phyloP scores from a whole-genome alignment of 2,113 vertebrate genomes.

The Lophura nycthemera region DNA sequence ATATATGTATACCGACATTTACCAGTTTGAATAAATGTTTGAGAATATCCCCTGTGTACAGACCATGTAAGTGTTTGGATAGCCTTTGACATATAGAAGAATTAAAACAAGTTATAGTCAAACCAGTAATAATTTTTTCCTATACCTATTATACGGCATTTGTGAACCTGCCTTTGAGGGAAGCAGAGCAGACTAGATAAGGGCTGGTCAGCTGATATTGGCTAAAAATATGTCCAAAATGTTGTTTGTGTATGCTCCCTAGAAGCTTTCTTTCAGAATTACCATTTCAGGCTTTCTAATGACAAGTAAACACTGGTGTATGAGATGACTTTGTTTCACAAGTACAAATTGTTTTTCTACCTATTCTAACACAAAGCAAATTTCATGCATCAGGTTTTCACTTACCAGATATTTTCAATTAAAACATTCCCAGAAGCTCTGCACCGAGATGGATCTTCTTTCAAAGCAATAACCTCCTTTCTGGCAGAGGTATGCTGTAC shows the following conservation, averaged over 20 bases:
- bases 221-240: neutral
- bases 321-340: neutral
- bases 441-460: neutral
- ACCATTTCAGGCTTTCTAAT: neutral
- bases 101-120: neutral
- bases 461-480: neutral
- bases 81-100: neutral
- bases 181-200: neutral
- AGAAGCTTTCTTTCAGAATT: neutral
- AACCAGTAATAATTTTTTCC: neutral
- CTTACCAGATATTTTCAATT: neutral
- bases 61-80: neutral
- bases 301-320: neutral
- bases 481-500: neutral
- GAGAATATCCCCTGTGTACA: neutral
- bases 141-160: rapidly evolving
- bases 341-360: neutral
- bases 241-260: rapidly evolving
- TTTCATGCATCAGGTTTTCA: neutral
- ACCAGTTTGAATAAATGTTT: neutral
- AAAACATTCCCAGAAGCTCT: neutral
- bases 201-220: neutral
- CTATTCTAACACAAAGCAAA: neutral
- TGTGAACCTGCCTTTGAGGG: neutral
- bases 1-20: neutral